Percentiles rank a stretch among this genome's conserved stretches.
These are phyloP conservation scores for Diploscapter pachys DNA, from an alignment of 1,140 invertebrate species.

Conservation along the genomic window DNA sequence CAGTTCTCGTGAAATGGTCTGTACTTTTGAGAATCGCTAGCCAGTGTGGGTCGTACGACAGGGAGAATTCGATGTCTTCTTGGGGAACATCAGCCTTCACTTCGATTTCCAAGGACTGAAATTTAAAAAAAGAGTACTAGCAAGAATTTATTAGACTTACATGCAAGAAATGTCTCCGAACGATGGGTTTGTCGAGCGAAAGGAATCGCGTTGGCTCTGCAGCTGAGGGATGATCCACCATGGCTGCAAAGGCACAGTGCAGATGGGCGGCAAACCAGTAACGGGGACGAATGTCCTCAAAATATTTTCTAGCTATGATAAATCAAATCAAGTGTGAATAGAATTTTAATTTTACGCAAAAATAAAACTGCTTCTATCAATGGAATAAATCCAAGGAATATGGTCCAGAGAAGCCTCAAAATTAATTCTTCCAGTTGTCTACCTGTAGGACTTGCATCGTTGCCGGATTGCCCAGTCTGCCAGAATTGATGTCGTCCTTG, in stretches of 20 bases:
- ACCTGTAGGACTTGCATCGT: slow-evolving; percentile 74
- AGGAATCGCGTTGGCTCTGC: slow-evolving; percentile 76
- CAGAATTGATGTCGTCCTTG: slow-evolving; percentile 75
- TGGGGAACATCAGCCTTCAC: not conserved
- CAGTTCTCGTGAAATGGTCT: slow-evolving; percentile 33
- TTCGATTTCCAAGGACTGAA: slow-evolving; percentile 25
- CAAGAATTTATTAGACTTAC: slow-evolving; percentile 57
- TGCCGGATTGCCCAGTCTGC: slow-evolving; percentile 78
- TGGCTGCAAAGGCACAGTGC: slow-evolving; percentile 87
- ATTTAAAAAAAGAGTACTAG: not conserved
- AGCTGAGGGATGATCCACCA: slow-evolving; percentile 69
- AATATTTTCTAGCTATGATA: slow-evolving; percentile 20
- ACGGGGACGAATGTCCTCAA: slow-evolving; percentile 75
- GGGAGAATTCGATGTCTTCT: slow-evolving; percentile 20
- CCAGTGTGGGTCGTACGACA: slow-evolving; percentile 41
- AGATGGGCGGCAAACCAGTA: slow-evolving; percentile 97
- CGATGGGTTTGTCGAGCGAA: slow-evolving; percentile 90
- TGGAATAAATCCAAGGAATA: not conserved
- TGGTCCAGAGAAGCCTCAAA: not conserved
- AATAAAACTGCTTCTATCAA: not conserved
- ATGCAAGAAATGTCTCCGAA: slow-evolving; percentile 80
- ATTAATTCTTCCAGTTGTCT: slow-evolving; percentile 63
- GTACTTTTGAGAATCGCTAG: slow-evolving; percentile 35
- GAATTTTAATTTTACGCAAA: not conserved
- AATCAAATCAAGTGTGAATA: not conserved